Evolutionary conservation across 2,888 invertebrate species (phyloP), one percentile per base, ranked within the genome.

Genomic region (Arrhopalites spinosus): DNA sequence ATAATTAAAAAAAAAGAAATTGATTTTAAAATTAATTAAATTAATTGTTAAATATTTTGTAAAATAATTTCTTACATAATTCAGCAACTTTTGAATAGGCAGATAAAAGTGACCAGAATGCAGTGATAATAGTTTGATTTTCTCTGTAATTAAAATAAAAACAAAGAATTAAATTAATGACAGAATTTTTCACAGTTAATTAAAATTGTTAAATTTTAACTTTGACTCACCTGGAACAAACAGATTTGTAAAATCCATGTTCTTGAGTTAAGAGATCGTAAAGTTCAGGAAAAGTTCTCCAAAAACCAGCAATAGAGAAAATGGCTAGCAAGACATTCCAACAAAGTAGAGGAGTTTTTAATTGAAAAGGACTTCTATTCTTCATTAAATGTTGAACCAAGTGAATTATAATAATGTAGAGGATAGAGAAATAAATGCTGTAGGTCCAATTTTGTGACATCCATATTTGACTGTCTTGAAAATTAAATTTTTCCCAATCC

Each of bases 51-150:
- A 50, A 50, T 50, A 50, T 50, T 50, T 45, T 15, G 45, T 11
- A 45, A 45, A 50, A 50, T 20, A 3, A 3, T 5, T 50, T 8
- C 50, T 50, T 50, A 50, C 15, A 50, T 50, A 50, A 15, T 61
- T 81, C 79, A 13, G 77, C 71, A n/a, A 78, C 76, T 76, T 81
- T 81, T 7, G 78, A 79, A 56, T 77, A 74, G 25, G 78, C 77
- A 67, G 77, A 77, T 7, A 79, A 17, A 36, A 77, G 69, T 0
- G 76, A 79, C 81, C 81, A 81, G 25, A 81, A 79, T 13, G 78
- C 77, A n/a, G 80, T 79, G 20, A 77, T 77, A 8, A 79, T 70
- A 45, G 78, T 78, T 47, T 78, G 78, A 50, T 79, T 70, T 20
- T 81, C 81, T n/a, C 77, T 77, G 45, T 8, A 47, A n/a, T 20